phyloP scores from a whole-genome alignment of 2,113 vertebrate genomes.

The Centropristis striata region DNA sequence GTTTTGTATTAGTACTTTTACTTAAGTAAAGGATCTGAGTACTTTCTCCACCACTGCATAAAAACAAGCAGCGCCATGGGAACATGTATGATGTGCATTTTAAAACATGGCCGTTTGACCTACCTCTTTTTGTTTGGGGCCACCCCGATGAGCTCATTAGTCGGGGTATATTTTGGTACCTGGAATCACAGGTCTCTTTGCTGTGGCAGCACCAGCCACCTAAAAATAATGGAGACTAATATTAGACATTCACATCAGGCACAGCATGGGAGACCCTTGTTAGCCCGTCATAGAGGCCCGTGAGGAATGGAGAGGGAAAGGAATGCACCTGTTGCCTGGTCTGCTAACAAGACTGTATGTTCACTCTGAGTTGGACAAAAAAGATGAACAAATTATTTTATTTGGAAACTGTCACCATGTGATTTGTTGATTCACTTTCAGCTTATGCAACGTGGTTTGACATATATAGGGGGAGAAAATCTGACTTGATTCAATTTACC shows the following conservation, averaged over 20 bases:
- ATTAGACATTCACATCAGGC: slow-evolving; percentile 67
- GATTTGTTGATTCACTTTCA: slow-evolving; percentile 8
- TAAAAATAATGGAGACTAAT: slow-evolving; percentile 83
- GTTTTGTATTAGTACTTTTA: no score
- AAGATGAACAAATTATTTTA: background rate
- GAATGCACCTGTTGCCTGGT: slow-evolving; percentile 60
- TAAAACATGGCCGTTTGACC: slow-evolving; percentile 27
- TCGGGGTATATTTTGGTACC: slow-evolving; percentile 87
- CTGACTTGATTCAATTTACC: background rate
- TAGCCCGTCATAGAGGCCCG: slow-evolving; percentile 57
- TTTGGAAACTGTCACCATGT: slow-evolving; percentile 10
- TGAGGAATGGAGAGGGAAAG: slow-evolving; percentile 53
- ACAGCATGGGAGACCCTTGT: slow-evolving; percentile 54
- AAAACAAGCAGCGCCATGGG: background rate
- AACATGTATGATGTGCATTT: slow-evolving; percentile 22
- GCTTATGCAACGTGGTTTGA: background rate
- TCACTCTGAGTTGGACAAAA: background rate
- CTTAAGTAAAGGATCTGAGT: no score
- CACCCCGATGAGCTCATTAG: slow-evolving; percentile 87
- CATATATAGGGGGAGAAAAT: background rate
- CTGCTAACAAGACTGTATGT: background rate
- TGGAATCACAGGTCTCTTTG: slow-evolving; percentile 87
- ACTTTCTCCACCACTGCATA: no score
- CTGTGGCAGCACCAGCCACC: slow-evolving; percentile 88
- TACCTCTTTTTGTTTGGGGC: slow-evolving; percentile 86